These are phyloP conservation scores for Stegophylla sp. DNA, from an alignment of 2,888 invertebrate genomes.

Conservation along the genomic window DNA sequence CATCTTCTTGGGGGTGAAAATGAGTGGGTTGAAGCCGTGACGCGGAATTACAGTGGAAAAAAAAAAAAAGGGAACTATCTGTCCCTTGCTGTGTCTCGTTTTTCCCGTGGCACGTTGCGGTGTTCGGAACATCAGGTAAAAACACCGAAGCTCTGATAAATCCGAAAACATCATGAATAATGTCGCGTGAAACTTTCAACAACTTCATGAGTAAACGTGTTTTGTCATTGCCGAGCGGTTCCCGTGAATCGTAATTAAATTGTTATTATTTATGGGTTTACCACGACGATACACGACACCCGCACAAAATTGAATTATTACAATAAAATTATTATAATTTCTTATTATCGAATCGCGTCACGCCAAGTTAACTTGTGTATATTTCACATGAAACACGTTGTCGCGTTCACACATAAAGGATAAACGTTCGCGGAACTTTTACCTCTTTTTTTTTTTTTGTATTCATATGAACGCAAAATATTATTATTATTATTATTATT, in stretches of 20 bases:
- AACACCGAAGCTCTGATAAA: constrained; percentile 8
- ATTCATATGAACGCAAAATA: neutral
- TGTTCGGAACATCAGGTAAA: constrained; percentile 9
- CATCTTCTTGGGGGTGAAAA: neutral
- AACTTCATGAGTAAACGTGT: constrained; percentile 6
- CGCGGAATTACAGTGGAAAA: neutral
- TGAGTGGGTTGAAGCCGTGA: neutral
- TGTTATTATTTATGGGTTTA: constrained; percentile 5
- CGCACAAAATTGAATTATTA: neutral
- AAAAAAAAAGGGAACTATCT: no score
- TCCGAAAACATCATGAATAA: constrained; percentile 4
- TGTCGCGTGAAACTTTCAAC: constrained; percentile 27
- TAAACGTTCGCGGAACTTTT: constrained; percentile 1
- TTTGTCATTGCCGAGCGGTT: constrained; percentile 27
- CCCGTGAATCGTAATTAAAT: constrained; percentile 5
- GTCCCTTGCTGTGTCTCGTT: no score
- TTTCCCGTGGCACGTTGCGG: neutral
- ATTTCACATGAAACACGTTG: neutral
- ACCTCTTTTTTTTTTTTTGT: constrained; percentile 3
- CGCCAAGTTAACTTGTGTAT: neutral
- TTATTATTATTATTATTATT: no score
- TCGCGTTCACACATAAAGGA: neutral
- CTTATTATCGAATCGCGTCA: neutral
- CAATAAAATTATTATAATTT: no score
- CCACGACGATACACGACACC: neutral